Evolutionary conservation across 1,140 invertebrate species (phyloP), one percentile per base, ranked within the genome.

Genomic region (Pemphigus obesinymphae): DNA sequence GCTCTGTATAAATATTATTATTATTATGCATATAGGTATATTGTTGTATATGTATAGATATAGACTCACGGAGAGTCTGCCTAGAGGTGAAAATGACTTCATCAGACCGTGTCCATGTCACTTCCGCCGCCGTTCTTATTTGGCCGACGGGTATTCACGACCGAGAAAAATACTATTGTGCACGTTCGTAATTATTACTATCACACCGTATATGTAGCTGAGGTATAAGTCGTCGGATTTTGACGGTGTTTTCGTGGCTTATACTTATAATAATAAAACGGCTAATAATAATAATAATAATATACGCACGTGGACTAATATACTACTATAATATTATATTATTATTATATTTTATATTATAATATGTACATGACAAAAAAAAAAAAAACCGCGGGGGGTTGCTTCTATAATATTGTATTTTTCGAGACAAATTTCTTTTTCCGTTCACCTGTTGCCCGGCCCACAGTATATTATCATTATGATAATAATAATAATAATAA

Each of bases 61-160:
- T 66, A 11, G 63, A 11, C 17, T 17, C 17, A 34, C 13, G 34
- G 13, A 70, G 40, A 70, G 68, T 37, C 75, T 78, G 48, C 50
- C 50, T 58, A 26, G 10, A 78, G 31, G 73, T 55, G 73, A 55
- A 76, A 76, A 78, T 58, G 48, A 78, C 75, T 78, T 78, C 75
- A 58, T 58, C 53, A 26, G 75, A 78, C 75, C 75, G 75, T 78
- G 75, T 43, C 75, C 75, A 13, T 43, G 53, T 61, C 53, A 78
- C 34, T 78, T 78, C 53, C 75, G 75, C 75, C 73, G 17, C 26
- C 70, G 10, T 6, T 26, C 45, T n/a, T n/a, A 11, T 31, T 26
- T 13, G 26, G 48, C 72, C 34, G 75, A 23, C 34, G 75, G 75
- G 34, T 37, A 58, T 37, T 78, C 75, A 78, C 75, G 75, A 78